Conservation (phyloP, 2,888 invertebrate genomes). For the Drosophila yooni region DNA sequence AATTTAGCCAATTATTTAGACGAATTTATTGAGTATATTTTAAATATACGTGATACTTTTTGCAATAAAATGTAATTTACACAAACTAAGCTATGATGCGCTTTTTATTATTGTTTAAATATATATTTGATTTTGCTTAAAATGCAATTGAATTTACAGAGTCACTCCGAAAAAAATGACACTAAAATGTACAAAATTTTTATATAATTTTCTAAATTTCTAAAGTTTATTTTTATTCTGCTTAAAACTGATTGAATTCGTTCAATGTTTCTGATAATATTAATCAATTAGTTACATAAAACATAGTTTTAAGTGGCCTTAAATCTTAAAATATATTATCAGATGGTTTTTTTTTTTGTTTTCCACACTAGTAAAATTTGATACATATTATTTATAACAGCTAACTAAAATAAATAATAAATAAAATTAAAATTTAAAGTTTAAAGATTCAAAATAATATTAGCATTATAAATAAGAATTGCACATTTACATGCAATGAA, state of each 20-base stretch:
- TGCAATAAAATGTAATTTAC: conserved; percentile 68
- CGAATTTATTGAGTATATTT: conserved; percentile 47
- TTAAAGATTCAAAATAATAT: no score
- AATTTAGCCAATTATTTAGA: conserved; percentile 41
- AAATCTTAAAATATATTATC: no score
- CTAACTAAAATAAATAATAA: no score
- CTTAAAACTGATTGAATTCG: no score
- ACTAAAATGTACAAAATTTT: neutral
- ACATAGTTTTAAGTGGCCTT: no score
- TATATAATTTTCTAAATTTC: neutral
- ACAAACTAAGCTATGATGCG: neutral
- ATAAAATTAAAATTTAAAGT: no score
- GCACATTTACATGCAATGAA: neutral
- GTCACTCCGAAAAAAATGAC: neutral
- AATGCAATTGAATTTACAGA: neutral
- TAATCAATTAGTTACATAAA: no score
- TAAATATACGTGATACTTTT: conserved; percentile 64
- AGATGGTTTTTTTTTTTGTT: no score
- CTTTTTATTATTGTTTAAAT: neutral
- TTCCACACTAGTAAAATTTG: no score
- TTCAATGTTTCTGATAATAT: no score
- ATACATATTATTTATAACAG: no score
- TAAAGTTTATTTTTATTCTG: neutral
- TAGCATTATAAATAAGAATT: no score
- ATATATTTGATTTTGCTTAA: neutral